phyloP scores from a whole-genome alignment of 1,140 invertebrate species.

The Periplaneta americana region DNA sequence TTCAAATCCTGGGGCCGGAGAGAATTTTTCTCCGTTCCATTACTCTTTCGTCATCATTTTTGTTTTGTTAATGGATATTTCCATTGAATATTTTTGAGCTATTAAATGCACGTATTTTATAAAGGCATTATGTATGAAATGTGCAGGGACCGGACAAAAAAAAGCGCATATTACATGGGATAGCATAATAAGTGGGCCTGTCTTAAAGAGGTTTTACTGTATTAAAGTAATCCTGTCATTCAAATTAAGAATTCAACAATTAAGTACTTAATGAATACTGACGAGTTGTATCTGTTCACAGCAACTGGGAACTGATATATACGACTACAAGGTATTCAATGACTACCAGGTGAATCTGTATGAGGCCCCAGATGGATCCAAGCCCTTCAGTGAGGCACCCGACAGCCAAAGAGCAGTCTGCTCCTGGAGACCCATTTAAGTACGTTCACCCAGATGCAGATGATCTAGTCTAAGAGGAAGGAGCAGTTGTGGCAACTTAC shows the following conservation, averaged over 20 bases:
- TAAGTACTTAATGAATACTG: too few species aligned
- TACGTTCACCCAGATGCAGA: not conserved
- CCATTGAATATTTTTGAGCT: too few species aligned
- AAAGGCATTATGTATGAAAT: too few species aligned
- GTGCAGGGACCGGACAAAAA: too few species aligned
- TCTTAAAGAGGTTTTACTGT: not conserved
- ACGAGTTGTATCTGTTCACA: constrained; percentile 39
- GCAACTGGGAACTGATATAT: constrained; percentile 75
- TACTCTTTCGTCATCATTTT: not conserved
- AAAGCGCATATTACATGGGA: too few species aligned
- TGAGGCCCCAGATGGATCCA: constrained; percentile 58
- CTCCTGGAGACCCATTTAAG: constrained; percentile 57
- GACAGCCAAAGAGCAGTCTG: constrained; percentile 66
- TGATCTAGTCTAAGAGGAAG: too few species aligned
- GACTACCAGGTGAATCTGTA: constrained; percentile 79
- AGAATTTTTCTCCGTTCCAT: too few species aligned
- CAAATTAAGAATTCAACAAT: not conserved
- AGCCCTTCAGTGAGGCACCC: constrained; percentile 64
- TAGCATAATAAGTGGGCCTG: too few species aligned
- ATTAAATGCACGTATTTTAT: too few species aligned
- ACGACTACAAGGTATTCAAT: constrained; percentile 67
- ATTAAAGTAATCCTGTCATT: not conserved
- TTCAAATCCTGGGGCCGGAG: too few species aligned
- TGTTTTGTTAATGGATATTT: too few species aligned
- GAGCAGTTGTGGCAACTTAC: too few species aligned